phyloP scores from a whole-genome alignment of 2,888 invertebrate genomes.

The Drosophila emarginata region DNA sequence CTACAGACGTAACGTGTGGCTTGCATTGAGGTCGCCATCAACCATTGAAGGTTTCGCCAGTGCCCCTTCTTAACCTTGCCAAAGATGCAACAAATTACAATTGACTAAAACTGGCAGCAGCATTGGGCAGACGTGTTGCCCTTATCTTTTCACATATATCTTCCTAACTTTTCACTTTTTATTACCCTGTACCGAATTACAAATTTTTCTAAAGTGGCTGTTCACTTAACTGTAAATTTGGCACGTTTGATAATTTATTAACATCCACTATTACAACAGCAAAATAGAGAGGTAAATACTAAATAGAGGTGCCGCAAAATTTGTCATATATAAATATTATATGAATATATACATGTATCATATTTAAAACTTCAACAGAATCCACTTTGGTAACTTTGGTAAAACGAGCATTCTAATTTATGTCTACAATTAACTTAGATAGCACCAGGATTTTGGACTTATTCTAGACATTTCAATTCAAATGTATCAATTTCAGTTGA shows the following conservation, averaged over 20 bases:
- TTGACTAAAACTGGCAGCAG: conserved; percentile 44
- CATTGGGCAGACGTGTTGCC: conserved; percentile 19
- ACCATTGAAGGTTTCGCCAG: conserved; percentile 44
- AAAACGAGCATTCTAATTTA: too few species aligned
- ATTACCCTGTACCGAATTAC: conserved; percentile 20
- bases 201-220: conserved; percentile 46
- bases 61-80: conserved; percentile 12
- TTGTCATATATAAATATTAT: too few species aligned
- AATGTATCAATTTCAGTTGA: too few species aligned
- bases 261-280: background rate
- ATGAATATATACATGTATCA: too few species aligned
- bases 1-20: conserved; percentile 60
- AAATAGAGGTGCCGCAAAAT: too few species aligned
- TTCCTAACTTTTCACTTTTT: conserved; percentile 36
- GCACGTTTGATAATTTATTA: conserved; percentile 34
- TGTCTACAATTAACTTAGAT: too few species aligned
- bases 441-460: too few species aligned
- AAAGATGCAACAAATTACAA: conserved; percentile 69
- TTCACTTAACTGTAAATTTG: conserved; percentile 76
- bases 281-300: background rate
- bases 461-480: too few species aligned
- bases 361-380: too few species aligned
- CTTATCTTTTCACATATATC: conserved; percentile 32
- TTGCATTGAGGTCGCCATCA: conserved; percentile 74
- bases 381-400: too few species aligned